Evolutionary conservation across 2,888 invertebrate species (phyloP), one percentile per base, ranked within the genome.

Genomic region (Campoletis raptor): DNA sequence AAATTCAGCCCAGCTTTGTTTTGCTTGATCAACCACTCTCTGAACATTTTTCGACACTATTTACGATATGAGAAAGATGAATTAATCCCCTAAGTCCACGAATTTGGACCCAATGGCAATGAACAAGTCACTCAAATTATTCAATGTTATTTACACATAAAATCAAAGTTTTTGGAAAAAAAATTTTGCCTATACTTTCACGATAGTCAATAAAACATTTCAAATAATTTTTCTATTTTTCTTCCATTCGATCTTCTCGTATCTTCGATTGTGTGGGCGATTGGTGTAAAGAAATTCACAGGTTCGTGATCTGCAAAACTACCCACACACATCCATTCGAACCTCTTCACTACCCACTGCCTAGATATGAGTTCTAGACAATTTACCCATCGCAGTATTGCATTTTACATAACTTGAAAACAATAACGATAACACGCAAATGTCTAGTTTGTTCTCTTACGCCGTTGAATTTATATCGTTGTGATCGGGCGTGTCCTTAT

Each of bases 271-370:
- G 70, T 18, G 78, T 83, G 30, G 77, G 83, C 78, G 18, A 21
- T 21, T 7, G 10, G 7, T 21, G 66, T 54, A 52, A 48, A 52
- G 52, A 45, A 66, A 64, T 10, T n/a, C 52, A 15, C 15, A 64
- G 24, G 78, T 66, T 24, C 37, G 74, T 69, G 74, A 74, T 80
- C 84, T 84, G 45, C 61, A 57, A 40, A 24, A 73, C 67, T 45
- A 21, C 74, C 74, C 73, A 73, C 74, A 57, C 74, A 45, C 73
- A 61, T 69, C 36, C 48, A 78, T 64, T 78, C 76, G 83, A 61
- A 36, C 72, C 77, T 78, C 73, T 73, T 84, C 61, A 57, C 48
- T 67, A 36, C 78, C 83, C 45, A 74, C 79, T 15, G 36, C 52
- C 21, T 21, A 66, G 24, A 37, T 66, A 66, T 36, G 77, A 37